Evolutionary conservation across 1,140 invertebrate species (phyloP), one percentile per base, ranked within the genome.

Genomic region (Steinernema khuongi): DNA sequence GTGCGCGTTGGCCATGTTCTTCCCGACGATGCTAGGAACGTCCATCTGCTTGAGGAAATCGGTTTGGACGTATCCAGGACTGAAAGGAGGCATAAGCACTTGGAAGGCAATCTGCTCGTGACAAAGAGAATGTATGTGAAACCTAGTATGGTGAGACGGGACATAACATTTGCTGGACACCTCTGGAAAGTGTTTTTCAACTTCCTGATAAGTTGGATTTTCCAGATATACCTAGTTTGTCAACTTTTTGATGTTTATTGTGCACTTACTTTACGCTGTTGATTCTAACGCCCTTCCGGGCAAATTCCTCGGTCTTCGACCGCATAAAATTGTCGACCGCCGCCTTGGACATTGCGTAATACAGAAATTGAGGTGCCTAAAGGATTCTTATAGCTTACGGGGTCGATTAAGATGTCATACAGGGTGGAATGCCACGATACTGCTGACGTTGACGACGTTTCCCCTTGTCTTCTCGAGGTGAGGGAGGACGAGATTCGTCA

Each of bases 251-350:
- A 22, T 29, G 74, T 66, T 18, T 22, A 17, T 4, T 18, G 36
- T 18, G 14, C 11, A 4, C 72, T 74, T 41, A 74, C 73, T 75
- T 76, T 18, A 78, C 74, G 1, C 32, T 43, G 41, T 78, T 78
- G 28, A 78, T 74, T 60, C 77, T n/a, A 36, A 78, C 43, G 7
- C 75, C 77, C 19, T 91, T 87, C 0, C 90, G 89, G 0, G 93
- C 94, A 19, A 96, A 87, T 87, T 96, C 94, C 26, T 94, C 82
- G 0, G 94, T 93, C 89, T 94, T 91, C 0, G 89, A 89, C 80
- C 90, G 90, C 14, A 86, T 89, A 1, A 90, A 68, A 60, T 86
- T 86, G 77, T 91, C 90, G 0, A 91, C 74, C 18, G 89, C 90
- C 18, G 85, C 88, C 83, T 91, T 91, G 0, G 88, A 86, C 0